phyloP scores from a whole-genome alignment of 2,113 vertebrate species.

The Paradoxurus hermaphroditus region DNA sequence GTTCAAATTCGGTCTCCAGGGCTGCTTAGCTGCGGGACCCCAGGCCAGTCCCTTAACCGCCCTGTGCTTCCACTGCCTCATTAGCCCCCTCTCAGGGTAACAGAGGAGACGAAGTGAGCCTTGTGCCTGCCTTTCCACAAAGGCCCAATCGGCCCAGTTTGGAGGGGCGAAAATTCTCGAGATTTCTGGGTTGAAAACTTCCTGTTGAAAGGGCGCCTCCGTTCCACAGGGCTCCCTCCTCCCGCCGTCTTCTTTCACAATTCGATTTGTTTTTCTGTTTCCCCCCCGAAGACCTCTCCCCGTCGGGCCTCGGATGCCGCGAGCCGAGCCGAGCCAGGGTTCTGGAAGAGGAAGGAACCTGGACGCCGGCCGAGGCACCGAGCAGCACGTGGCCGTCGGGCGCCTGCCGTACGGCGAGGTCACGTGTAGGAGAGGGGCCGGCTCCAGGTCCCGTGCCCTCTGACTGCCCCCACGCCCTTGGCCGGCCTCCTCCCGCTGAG shows the following conservation, averaged over 20 bases:
- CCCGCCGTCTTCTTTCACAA: not conserved
- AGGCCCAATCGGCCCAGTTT: not conserved
- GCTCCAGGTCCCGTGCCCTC: accelerated
- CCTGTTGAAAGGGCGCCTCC: not conserved
- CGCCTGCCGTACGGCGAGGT: accelerated
- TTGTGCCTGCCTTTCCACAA: not conserved
- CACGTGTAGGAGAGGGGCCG: accelerated
- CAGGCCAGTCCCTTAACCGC: not conserved
- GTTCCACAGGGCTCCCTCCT: not conserved
- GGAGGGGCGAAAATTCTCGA: not conserved
- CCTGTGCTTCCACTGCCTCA: not conserved
- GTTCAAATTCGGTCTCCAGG: not conserved
- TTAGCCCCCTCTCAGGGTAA: accelerated
- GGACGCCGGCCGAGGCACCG: accelerated
- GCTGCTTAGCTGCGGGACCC: accelerated
- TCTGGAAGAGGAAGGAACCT: not conserved
- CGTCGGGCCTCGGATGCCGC: not conserved
- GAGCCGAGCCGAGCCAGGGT: no score
- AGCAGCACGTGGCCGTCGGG: no score
- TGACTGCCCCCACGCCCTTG: accelerated
- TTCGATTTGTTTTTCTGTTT: not conserved
- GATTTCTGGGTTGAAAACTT: not conserved
- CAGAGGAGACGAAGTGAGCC: accelerated
- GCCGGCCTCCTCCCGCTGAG: accelerated
- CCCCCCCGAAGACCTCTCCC: not conserved